A percentile compares a stretch with the other conserved stretches of the same genome.
These are phyloP conservation scores for Tridacna gigas DNA, from an alignment of 2,888 invertebrate species.

Conservation along the genomic window DNA sequence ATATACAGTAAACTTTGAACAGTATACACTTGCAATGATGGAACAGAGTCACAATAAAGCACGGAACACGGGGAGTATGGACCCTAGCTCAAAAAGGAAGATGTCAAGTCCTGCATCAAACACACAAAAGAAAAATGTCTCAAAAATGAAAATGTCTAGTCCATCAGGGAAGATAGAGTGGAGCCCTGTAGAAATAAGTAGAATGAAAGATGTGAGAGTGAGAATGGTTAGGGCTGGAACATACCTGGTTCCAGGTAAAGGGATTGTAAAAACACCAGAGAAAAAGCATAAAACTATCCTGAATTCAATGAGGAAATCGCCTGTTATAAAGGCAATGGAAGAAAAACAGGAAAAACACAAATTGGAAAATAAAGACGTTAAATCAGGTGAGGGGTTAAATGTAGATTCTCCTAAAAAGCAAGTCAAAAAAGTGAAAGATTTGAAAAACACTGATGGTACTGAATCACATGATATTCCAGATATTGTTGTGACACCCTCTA, in stretches of 20 bases:
- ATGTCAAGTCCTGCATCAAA: neutral
- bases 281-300: conserved; percentile 18
- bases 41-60: neutral
- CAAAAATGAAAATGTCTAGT: neutral
- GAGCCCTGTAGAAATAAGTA: neutral
- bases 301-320: conserved; percentile 20
- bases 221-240: conserved; percentile 15
- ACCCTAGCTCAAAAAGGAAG: neutral
- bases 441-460: conserved; percentile 3
- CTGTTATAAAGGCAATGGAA: conserved; percentile 20
- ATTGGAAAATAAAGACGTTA: neutral
- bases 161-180: neutral
- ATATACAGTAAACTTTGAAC: too few species aligned
- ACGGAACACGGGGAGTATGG: neutral
- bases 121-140: neutral
- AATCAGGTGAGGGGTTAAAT: neutral
- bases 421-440: neutral
- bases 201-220: conserved; percentile 10
- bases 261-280: conserved; percentile 18
- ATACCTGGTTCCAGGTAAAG: conserved; percentile 7
- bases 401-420: conserved; percentile 2
- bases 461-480: conserved; percentile 6
- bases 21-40: neutral
- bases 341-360: conserved; percentile 13
- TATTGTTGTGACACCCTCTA: conserved; percentile 25